phyloP scores from a whole-genome alignment of 23 tunicate species.

The Halocynthia roretzi region DNA sequence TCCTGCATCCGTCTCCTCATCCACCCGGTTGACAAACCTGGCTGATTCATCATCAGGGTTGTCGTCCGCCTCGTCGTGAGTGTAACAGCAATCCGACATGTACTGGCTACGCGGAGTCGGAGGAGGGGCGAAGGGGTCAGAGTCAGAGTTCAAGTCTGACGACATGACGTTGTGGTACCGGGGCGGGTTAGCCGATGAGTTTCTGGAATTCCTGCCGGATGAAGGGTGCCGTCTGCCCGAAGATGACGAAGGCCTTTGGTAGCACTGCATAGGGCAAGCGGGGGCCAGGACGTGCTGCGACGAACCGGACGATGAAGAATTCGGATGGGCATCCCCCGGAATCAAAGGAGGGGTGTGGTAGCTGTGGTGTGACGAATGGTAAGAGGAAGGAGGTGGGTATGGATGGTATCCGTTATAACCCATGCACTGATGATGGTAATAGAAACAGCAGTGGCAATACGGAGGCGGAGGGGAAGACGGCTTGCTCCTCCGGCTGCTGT shows the following conservation, averaged over 20 bases:
- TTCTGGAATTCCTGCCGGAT: slow-evolving; percentile 1
- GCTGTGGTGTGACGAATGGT: slow-evolving; percentile 20
- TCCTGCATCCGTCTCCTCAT: background rate
- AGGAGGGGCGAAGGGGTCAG: slow-evolving; percentile 93
- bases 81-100: slow-evolving; percentile 71
- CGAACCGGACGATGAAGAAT: slow-evolving; percentile 34
- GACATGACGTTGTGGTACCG: slow-evolving; percentile 5
- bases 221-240: slow-evolving; percentile 28
- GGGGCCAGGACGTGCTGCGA: slow-evolving; percentile 24
- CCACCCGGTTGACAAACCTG: background rate
- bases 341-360: slow-evolving; percentile 9
- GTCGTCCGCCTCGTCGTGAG: slow-evolving; percentile 54
- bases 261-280: slow-evolving; percentile 13
- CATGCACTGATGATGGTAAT: slow-evolving; percentile 27
- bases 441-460: slow-evolving; percentile 42
- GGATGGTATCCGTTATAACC: slow-evolving; percentile 26
- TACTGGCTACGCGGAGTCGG: slow-evolving; percentile 93
- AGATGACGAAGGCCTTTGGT: slow-evolving; percentile 2
- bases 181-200: slow-evolving; percentile 16
- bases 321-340: slow-evolving; percentile 1
- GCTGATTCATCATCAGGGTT: slow-evolving; percentile 22
- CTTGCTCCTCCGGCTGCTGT: slow-evolving; percentile 2
- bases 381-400: background rate
- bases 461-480: slow-evolving; percentile 76
- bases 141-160: slow-evolving; percentile 56